Conservation (phyloP, 2,113 vertebrate species). For the Polypterus bichir region DNA sequence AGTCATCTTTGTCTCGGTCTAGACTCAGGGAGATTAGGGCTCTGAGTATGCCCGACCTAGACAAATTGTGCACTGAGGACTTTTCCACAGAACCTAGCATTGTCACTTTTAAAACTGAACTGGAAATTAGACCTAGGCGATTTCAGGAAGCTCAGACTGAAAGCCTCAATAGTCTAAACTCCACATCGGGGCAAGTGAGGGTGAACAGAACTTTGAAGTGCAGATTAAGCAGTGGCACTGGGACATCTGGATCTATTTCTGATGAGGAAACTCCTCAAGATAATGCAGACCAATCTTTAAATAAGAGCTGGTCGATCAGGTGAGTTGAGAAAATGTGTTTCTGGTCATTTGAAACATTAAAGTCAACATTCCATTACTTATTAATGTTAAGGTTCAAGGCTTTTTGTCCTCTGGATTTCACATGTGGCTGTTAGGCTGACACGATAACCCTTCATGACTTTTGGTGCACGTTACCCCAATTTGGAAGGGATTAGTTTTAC, state of each 20-base stretch:
- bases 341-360: not conserved
- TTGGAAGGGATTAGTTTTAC: no score
- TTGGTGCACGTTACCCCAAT: no score
- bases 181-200: constrained; percentile 15
- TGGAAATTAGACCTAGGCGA: constrained; percentile 39
- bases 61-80: constrained; percentile 65
- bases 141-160: not conserved
- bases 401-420: no score
- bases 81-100: constrained; percentile 26
- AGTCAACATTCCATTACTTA: no score
- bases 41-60: constrained; percentile 82
- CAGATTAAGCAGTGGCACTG: constrained; percentile 19
- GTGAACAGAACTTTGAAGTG: constrained; percentile 19
- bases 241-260: constrained; percentile 12
- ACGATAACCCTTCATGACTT: no score
- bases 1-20: constrained; percentile 38
- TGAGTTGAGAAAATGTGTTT: constrained; percentile 29
- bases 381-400: no score
- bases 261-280: constrained; percentile 22
- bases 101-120: constrained; percentile 44
- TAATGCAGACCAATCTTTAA: not conserved
- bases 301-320: constrained; percentile 70
- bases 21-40: constrained; percentile 73
- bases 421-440: no score
- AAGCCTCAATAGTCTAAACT: not conserved